These are phyloP conservation scores for Erythrolamprus reginae DNA, from an alignment of 2,113 vertebrate species.

Conservation along the genomic window DNA sequence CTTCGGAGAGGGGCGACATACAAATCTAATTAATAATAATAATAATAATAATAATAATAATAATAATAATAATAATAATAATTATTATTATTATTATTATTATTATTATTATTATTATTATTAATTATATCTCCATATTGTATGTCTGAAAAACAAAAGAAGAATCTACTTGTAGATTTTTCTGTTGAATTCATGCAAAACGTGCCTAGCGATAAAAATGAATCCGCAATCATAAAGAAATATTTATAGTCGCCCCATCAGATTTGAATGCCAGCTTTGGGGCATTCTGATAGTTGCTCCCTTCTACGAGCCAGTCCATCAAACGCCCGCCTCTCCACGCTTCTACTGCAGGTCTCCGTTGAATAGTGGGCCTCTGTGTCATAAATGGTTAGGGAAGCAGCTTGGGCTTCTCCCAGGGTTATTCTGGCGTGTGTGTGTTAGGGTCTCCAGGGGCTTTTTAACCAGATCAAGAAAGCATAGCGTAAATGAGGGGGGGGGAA, in stretches of 20 bases:
- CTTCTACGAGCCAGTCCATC: background rate
- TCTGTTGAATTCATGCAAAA: background rate
- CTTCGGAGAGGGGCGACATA: too few relatives aligned
- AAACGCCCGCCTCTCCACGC: rapidly evolving
- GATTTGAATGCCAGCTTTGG: background rate
- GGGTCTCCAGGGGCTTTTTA: conserved; percentile 6
- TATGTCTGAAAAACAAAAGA: background rate
- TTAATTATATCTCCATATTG: too few relatives aligned
- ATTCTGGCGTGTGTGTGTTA: background rate
- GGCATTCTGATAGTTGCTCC: background rate
- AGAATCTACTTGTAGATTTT: background rate
- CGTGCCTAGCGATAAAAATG: background rate
- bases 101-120: too few relatives aligned
- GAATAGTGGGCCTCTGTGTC: background rate
- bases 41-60: too few relatives aligned
- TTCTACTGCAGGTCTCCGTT: background rate
- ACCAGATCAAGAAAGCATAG: background rate
- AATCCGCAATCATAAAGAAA: background rate
- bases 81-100: too few relatives aligned
- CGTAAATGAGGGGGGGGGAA: background rate
- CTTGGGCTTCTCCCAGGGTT: background rate
- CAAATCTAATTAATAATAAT: too few relatives aligned
- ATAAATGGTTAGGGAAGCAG: background rate
- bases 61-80: too few relatives aligned
- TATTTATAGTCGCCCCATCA: background rate